Evolutionary conservation across 2,113 vertebrate genomes (phyloP).

Genomic region (Heptranchias perlo): DNA sequence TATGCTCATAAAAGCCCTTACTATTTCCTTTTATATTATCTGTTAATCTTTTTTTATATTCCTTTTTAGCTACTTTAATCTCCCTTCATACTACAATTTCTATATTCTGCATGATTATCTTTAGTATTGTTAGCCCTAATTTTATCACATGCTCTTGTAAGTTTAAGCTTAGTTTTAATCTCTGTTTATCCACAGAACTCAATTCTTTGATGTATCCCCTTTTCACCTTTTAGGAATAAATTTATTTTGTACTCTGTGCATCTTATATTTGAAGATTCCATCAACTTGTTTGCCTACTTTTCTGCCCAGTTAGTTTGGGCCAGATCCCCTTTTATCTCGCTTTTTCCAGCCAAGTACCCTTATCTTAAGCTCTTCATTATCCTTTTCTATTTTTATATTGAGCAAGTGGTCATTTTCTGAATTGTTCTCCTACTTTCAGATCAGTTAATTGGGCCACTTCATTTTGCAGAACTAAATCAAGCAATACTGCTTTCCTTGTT

Average conservation of each 20-base stretch:
- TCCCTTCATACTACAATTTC: not conserved
- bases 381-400: not conserved
- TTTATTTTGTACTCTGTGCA: not conserved
- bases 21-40: too few relatives aligned
- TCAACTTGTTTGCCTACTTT: not conserved
- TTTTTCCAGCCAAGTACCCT: not conserved
- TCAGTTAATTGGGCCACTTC: not conserved
- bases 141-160: not conserved
- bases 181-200: not conserved
- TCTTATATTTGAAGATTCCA: not conserved
- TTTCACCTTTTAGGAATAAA: not conserved
- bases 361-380: not conserved
- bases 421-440: not conserved
- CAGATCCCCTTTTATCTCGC: not conserved
- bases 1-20: too few relatives aligned
- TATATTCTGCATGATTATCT: not conserved
- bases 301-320: not conserved
- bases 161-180: not conserved
- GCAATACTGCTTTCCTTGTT: not conserved
- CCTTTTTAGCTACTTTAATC: too few relatives aligned
- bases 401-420: not conserved
- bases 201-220: not conserved
- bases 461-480: not conserved
- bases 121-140: not conserved
- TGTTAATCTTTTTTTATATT: too few relatives aligned